A percentile compares a stretch with the other conserved stretches of the same genome.
Evolutionary conservation across 2,888 invertebrate genomes (phyloP).

Genomic region (Barypeithes pellucidus): DNA sequence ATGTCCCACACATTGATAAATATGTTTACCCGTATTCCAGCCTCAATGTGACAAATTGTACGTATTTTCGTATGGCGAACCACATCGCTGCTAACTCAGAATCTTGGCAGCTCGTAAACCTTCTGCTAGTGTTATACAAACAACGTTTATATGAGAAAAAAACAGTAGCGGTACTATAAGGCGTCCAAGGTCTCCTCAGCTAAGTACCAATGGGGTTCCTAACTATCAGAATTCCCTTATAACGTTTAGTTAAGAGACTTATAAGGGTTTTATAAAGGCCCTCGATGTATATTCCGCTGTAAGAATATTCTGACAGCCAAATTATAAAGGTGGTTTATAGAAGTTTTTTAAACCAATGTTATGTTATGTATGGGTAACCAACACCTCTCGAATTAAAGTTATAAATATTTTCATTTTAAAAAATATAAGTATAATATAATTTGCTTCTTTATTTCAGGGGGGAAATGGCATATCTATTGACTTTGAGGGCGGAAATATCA

Average conservation of each 20-base stretch:
- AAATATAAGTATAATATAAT: not conserved
- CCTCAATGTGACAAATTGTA: conserved; percentile 19
- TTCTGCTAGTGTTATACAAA: not conserved
- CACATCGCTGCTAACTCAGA: conserved; percentile 3
- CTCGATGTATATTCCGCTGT: too few relatives aligned
- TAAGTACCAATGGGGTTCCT: too few relatives aligned
- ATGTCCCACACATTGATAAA: conserved; percentile 31
- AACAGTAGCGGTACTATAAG: not conserved
- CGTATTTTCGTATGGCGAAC: conserved; percentile 10
- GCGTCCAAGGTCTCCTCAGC: too few relatives aligned
- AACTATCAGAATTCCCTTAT: too few relatives aligned
- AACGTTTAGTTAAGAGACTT: too few relatives aligned
- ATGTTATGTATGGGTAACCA: too few relatives aligned
- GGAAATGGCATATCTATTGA: conserved; percentile 69
- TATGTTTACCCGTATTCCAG: conserved; percentile 22
- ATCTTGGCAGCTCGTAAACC: conserved; percentile 22
- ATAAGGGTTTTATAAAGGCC: too few relatives aligned
- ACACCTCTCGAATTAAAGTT: too few relatives aligned
- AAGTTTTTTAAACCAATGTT: too few relatives aligned
- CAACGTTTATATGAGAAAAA: not conserved
- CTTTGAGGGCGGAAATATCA: conserved; percentile 69
- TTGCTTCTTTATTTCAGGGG: conserved; percentile 66
- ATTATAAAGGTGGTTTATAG: too few relatives aligned
- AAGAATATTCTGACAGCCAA: too few relatives aligned
- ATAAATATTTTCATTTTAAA: too few relatives aligned